Percentiles rank a stretch among this genome's conserved stretches.
These are phyloP conservation scores for Rambutsinella grinnellia DNA, from an alignment of 2,888 invertebrate species.

Conservation along the genomic window DNA sequence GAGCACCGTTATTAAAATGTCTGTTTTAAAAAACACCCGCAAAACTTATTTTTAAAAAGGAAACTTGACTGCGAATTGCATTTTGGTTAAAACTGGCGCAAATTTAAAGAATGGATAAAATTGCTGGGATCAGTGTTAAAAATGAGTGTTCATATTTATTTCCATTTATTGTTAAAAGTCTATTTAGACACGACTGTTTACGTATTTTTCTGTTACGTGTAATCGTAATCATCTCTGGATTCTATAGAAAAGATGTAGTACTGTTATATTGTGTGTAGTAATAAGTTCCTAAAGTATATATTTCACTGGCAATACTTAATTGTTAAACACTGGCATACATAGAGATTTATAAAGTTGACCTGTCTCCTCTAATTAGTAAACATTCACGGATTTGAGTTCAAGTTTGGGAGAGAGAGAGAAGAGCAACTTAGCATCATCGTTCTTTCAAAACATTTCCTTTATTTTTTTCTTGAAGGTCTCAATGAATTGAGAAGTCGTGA, in stretches of 20 bases:
- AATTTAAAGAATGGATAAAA: not conserved
- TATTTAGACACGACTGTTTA: not conserved
- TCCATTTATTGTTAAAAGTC: not conserved
- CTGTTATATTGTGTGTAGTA: not conserved
- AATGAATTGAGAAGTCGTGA: constrained; percentile 52
- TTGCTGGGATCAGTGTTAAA: not conserved
- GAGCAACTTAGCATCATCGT: not conserved
- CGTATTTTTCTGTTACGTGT: not conserved
- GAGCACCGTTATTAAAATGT: constrained; percentile 38
- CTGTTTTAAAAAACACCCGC: constrained; percentile 9
- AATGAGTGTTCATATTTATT: not conserved
- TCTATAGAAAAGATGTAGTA: constrained; percentile 14
- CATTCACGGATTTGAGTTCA: not conserved
- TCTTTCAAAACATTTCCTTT: not conserved
- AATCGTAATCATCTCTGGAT: constrained; percentile 5
- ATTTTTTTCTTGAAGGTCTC: constrained; percentile 9
- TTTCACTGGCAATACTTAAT: constrained; percentile 44
- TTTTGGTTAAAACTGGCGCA: not conserved
- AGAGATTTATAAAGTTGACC: constrained; percentile 52
- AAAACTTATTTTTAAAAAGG: not conserved
- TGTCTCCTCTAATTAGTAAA: not conserved
- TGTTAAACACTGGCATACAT: constrained; percentile 51
- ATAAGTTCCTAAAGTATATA: not conserved
- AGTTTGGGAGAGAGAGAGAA: not conserved
- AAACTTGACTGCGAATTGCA: not conserved